These are phyloP conservation scores for Xiphophorus couchianus DNA, from an alignment of 2,113 vertebrate species.

Conservation along the genomic window DNA sequence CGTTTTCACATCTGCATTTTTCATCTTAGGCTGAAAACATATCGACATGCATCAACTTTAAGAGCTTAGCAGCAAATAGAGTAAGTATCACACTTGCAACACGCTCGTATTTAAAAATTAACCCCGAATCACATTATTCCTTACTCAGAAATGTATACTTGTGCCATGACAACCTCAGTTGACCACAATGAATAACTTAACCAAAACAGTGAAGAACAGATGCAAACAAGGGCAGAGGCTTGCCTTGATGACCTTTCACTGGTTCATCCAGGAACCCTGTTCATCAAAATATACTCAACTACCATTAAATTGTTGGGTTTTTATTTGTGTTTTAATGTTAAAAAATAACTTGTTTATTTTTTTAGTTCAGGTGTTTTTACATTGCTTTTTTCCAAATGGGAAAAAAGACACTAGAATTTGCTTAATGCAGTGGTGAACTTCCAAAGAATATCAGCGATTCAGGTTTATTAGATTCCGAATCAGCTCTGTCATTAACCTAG, in stretches of 20 bases:
- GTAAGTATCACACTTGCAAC: not conserved
- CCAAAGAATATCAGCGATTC: not conserved
- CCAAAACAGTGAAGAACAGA: not conserved
- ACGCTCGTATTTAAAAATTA: slow-evolving; percentile 6
- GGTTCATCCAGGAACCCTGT: not conserved
- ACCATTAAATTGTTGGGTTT: not conserved
- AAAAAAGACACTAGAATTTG: too few relatives aligned
- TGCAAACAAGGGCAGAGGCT: not conserved
- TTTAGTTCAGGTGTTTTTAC: too few relatives aligned
- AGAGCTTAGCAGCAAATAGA: not conserved
- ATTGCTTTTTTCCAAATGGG: not conserved
- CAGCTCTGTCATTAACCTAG: too few relatives aligned
- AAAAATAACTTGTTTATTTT: not conserved
- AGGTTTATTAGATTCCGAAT: not conserved
- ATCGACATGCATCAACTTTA: not conserved
- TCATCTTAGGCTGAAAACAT: slow-evolving; percentile 1
- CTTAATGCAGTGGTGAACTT: not conserved
- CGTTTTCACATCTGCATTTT: slow-evolving; percentile 27
- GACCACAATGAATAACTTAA: not conserved
- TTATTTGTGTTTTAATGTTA: not conserved
- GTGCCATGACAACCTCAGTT: too few relatives aligned
- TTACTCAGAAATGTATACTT: not conserved
- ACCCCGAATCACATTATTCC: not conserved
- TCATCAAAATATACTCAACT: not conserved
- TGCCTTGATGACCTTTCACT: not conserved